Evolutionary conservation across 2,888 invertebrate species (phyloP), one percentile per base, ranked within the genome.

Genomic region (Campoletis raptor): DNA sequence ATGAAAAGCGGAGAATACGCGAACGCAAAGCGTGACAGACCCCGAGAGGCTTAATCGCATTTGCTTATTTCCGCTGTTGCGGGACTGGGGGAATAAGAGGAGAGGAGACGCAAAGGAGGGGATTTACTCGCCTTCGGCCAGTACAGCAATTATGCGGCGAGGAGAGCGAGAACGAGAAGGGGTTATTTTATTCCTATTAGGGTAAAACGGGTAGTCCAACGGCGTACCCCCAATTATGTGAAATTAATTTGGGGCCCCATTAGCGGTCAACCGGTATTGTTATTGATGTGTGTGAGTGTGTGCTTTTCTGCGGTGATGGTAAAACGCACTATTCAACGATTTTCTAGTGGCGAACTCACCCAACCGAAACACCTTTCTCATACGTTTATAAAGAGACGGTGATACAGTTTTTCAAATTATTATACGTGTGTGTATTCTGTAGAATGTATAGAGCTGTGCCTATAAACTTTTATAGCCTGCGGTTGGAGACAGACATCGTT

Each of bases 171-270:
- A 85, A 67, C 89, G 82, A 87, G 90, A 92, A 91, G 92, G 94
- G 93, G 91, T 93, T 93, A 94, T 94, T 94, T 93, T 92, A 94
- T 93, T 93, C 92, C 93, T 93, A 93, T 94, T 94, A 93, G 93
- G 93, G 93, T 94, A 93, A 93, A 91, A 92, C 92, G 90, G 90
- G 93, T 92, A 93, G 92, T 90, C 90, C 83, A 86, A 40, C 83
- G 87, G 87, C 80, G 85, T 85, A 81, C 90, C 91, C 90, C 92
- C 92, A 94, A 94, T 94, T 93, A 94, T 91, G 90, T 91, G 91
- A 94, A 94, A 94, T 94, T 93, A 94, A 94, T 94, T 94, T 93
- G 89, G 91, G 88, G 88, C 87, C 91, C 92, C 92, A 93, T 94
- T 94, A 93, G 93, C 91, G 92, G 92, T 92, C 86, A 86, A 87